Conservation (phyloP, 2,888 invertebrate species). For the Harpalus rubripes region DNA sequence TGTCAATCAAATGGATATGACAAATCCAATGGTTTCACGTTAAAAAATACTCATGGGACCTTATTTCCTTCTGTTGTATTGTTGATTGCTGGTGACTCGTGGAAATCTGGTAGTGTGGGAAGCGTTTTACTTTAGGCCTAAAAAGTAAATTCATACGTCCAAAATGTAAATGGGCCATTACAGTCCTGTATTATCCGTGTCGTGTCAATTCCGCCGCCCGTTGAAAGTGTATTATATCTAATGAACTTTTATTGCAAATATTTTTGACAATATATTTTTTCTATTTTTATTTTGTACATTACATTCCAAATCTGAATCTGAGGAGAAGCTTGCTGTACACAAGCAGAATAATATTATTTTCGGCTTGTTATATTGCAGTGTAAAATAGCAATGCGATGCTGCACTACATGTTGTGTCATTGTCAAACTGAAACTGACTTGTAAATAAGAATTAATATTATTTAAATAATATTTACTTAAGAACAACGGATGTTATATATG, state of each 20-base stretch:
- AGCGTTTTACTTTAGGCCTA: conserved; percentile 53
- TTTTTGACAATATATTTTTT: conserved; percentile 60
- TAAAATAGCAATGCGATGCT: conserved; percentile 56
- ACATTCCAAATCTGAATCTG: conserved; percentile 63
- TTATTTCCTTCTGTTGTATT: background rate
- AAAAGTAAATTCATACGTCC: conserved; percentile 58
- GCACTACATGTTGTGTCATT: conserved; percentile 58
- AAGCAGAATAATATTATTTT: conserved; percentile 62
- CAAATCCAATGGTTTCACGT: too few species aligned
- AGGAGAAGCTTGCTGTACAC: conserved; percentile 59
- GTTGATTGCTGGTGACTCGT: background rate
- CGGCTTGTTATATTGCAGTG: conserved; percentile 58
- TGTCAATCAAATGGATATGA: too few species aligned
- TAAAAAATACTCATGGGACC: too few species aligned
- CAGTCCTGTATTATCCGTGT: conserved; percentile 41
- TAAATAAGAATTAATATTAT: conserved; percentile 64
- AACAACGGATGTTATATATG: conserved; percentile 44
- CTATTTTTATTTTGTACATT: conserved; percentile 59
- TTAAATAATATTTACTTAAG: conserved; percentile 63
- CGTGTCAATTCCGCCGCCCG: conserved; percentile 58
- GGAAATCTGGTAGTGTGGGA: conserved; percentile 22
- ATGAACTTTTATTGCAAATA: conserved; percentile 61
- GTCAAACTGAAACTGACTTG: conserved; percentile 61
- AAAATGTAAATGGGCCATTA: conserved; percentile 38
- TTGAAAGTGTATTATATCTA: conserved; percentile 59